phyloP scores from a whole-genome alignment of 1,140 invertebrate genomes.

The Anadara kagoshimensis region DNA sequence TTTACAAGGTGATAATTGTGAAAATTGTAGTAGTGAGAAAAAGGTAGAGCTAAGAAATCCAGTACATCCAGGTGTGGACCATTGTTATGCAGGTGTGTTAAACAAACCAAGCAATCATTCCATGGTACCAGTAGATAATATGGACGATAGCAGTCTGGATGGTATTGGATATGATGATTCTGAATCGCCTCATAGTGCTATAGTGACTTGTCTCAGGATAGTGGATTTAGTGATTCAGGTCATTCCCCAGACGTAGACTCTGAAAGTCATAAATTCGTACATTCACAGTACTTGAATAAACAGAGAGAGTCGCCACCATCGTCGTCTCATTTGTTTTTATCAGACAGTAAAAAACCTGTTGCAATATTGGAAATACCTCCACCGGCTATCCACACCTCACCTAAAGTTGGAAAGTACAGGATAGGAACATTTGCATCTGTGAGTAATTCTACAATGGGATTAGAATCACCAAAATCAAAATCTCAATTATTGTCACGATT shows the following conservation, averaged over 20 bases:
- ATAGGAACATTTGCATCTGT: conserved; percentile 68
- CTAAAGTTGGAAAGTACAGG: conserved; percentile 62
- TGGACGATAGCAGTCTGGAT: conserved; percentile 3
- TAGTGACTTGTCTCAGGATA: conserved; percentile 49
- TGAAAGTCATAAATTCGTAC: too few relatives aligned
- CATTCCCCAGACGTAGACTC: conserved; percentile 26
- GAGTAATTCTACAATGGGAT: conserved; percentile 47
- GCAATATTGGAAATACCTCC: neutral
- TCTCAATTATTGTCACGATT: too few relatives aligned
- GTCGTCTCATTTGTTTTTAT: too few relatives aligned
- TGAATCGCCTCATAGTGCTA: conserved; percentile 16
- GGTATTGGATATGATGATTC: conserved; percentile 1
- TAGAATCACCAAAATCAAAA: conserved; percentile 34
- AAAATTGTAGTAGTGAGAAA: neutral
- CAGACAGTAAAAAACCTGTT: too few relatives aligned
- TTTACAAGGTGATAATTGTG: neutral
- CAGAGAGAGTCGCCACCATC: too few relatives aligned
- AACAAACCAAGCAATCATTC: neutral
- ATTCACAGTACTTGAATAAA: too few relatives aligned
- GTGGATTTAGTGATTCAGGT: conserved; percentile 41
- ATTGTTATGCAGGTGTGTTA: conserved; percentile 41
- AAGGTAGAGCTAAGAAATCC: neutral
- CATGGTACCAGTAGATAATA: conserved; percentile 5
- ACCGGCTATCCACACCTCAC: conserved; percentile 26
- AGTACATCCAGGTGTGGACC: conserved; percentile 15